Evolutionary conservation across 2,888 invertebrate genomes (phyloP).

Genomic region (Scaptomyza caliginosa): DNA sequence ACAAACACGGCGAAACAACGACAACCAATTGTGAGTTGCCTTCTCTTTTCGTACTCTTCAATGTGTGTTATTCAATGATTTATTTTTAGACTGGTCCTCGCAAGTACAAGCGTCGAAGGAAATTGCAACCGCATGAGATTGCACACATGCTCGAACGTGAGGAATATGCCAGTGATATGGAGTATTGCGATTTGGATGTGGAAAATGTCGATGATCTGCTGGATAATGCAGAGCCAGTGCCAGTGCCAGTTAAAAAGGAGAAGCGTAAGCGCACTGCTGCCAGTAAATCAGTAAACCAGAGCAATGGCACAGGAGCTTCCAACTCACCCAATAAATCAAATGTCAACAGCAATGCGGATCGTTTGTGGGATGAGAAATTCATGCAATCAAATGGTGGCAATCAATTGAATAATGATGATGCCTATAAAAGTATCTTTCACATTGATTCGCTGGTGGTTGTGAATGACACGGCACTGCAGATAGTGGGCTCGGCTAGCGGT

Average conservation of each 20-base stretch:
- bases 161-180: slow-evolving; percentile 81
- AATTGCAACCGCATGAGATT: slow-evolving; percentile 88
- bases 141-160: slow-evolving; percentile 82
- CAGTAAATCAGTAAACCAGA: slow-evolving; percentile 16
- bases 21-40: slow-evolving; percentile 87
- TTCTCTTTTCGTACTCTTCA: too few relatives aligned
- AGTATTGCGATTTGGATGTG: slow-evolving; percentile 82
- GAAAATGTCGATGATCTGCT: slow-evolving; percentile 84
- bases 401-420: slow-evolving; percentile 74
- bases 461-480: slow-evolving; percentile 63
- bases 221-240: slow-evolving; percentile 61
- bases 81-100: slow-evolving; percentile 87
- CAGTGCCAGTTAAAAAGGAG: slow-evolving; percentile 42
- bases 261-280: slow-evolving; percentile 55
- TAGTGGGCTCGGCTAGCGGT: slow-evolving; percentile 42
- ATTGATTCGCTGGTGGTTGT: slow-evolving; percentile 83
- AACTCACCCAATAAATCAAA: slow-evolving; percentile 45
- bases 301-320: slow-evolving; percentile 27
- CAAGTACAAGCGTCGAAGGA: slow-evolving; percentile 92
- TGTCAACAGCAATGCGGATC: slow-evolving; percentile 54
- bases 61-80: neutral
- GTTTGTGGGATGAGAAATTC: slow-evolving; percentile 80
- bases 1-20: slow-evolving; percentile 92
- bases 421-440: slow-evolving; percentile 84
- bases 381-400: slow-evolving; percentile 59